Evolutionary conservation across 2,113 vertebrate species (phyloP).

Genomic region (Dendrocopos noguchii): DNA sequence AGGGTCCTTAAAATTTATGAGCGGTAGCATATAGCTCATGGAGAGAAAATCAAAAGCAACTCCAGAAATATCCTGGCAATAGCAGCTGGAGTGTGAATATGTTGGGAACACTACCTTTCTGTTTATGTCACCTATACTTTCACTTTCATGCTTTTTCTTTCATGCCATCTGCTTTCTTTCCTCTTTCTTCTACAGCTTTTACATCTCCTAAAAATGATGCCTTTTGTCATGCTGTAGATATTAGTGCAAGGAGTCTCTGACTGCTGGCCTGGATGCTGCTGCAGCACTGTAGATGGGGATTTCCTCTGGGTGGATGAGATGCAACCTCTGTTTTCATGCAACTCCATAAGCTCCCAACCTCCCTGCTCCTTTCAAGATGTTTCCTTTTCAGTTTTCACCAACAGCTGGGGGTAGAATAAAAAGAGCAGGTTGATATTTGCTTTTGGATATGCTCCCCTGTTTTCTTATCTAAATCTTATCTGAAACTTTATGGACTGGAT

Average conservation of each 20-base stretch:
- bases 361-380: neutral
- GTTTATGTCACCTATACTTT: neutral
- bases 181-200: neutral
- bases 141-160: neutral
- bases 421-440: neutral
- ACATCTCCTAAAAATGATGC: neutral
- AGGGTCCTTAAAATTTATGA: neutral
- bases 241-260: neutral
- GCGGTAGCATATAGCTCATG: neutral
- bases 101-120: neutral
- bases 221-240: neutral
- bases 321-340: neutral
- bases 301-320: neutral
- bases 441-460: neutral
- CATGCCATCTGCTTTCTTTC: neutral
- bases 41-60: neutral
- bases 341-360: neutral
- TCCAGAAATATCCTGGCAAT: neutral
- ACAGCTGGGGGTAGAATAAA: neutral
- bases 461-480: constrained; percentile 32
- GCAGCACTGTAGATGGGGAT: neutral
- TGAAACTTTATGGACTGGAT: neutral
- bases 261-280: neutral
- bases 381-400: constrained; percentile 17
- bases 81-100: neutral